Evolutionary conservation across 2,113 vertebrate genomes (phyloP).

Genomic region (Triplophysa rosa): DNA sequence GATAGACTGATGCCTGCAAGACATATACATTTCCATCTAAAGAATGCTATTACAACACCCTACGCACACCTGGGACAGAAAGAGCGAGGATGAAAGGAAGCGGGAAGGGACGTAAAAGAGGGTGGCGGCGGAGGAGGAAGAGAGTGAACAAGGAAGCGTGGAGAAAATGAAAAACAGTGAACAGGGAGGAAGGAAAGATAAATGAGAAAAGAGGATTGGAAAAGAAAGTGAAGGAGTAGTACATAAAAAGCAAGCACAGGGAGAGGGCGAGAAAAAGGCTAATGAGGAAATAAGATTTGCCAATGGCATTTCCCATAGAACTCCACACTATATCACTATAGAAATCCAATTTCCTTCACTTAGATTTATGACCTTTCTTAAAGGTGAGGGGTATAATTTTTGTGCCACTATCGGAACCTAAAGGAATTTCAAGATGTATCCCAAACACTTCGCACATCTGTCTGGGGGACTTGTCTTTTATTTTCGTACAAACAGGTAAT

Average conservation of each 20-base stretch:
- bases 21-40: slow-evolving; percentile 23
- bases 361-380: background rate
- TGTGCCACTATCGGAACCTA: background rate
- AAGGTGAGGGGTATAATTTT: background rate
- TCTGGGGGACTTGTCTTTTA: background rate
- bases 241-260: slow-evolving; percentile 44
- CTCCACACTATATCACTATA: background rate
- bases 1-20: slow-evolving; percentile 13
- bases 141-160: slow-evolving; percentile 25
- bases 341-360: background rate
- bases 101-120: background rate
- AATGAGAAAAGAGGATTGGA: background rate
- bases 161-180: slow-evolving; percentile 12
- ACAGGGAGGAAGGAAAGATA: background rate
- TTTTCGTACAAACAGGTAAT: background rate
- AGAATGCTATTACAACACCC: slow-evolving; percentile 15
- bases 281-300: background rate
- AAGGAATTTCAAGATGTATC: background rate
- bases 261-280: slow-evolving; percentile 4
- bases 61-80: background rate
- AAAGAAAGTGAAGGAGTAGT: background rate
- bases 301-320: background rate
- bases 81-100: slow-evolving; percentile 6
- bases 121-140: slow-evolving; percentile 7
- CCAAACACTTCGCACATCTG: background rate